Percentiles rank a stretch among this genome's conserved stretches.
These are phyloP conservation scores for Ramphastos sulfuratus DNA, from an alignment of 2,113 vertebrate species.

Conservation along the genomic window DNA sequence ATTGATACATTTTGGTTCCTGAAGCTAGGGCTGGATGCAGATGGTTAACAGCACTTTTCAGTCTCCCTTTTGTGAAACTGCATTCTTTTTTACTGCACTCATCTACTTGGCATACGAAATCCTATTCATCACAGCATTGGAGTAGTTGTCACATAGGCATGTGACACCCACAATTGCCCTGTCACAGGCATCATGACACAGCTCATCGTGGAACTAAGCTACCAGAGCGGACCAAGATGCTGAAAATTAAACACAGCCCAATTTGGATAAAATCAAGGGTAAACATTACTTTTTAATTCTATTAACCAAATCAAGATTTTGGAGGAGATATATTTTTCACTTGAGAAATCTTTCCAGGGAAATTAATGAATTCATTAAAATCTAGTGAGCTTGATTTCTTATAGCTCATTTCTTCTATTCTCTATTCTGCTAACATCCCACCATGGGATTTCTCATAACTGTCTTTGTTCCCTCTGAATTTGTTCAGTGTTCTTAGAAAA, in stretches of 20 bases:
- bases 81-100: background rate
- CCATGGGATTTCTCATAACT: background rate
- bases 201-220: background rate
- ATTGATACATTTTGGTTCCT: background rate
- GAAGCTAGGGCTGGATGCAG: background rate
- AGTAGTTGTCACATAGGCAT: rapidly evolving
- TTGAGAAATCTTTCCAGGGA: background rate
- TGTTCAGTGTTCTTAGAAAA: background rate
- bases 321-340: background rate
- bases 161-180: background rate
- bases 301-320: background rate
- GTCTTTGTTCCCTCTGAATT: background rate
- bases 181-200: background rate
- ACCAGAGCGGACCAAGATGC: background rate
- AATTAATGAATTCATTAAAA: background rate
- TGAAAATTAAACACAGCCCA: background rate
- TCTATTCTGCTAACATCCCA: background rate
- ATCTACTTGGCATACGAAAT: background rate
- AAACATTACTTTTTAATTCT: background rate
- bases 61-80: background rate
- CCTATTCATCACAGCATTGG: background rate
- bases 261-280: background rate
- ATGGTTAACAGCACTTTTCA: background rate
- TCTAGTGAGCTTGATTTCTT: background rate
- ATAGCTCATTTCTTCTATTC: background rate